These are phyloP conservation scores for Drymodes brunneopygia DNA, from an alignment of 2,113 vertebrate genomes.

Conservation along the genomic window DNA sequence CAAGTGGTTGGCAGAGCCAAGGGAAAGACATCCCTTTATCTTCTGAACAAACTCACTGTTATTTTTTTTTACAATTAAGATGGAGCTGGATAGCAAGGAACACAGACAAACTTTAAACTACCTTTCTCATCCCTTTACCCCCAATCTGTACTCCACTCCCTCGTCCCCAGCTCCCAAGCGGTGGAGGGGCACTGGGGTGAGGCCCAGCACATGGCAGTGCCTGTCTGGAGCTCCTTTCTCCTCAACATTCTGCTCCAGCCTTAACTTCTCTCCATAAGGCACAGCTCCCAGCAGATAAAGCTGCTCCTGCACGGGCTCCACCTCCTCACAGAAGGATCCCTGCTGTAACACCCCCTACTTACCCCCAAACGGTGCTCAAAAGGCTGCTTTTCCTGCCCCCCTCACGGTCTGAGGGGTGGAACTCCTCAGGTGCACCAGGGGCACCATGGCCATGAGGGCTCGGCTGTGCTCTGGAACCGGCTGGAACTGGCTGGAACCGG, in stretches of 20 bases:
- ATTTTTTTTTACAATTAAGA: background rate
- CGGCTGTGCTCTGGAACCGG: fast-evolving
- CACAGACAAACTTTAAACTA: fast-evolving
- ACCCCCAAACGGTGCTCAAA: fast-evolving
- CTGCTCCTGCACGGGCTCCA: fast-evolving
- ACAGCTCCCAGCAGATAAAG: fast-evolving
- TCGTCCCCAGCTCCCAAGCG: fast-evolving
- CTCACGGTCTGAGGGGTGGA: fast-evolving
- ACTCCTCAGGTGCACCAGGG: no score
- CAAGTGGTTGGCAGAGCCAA: background rate
- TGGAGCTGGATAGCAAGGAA: background rate
- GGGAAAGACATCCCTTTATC: fast-evolving
- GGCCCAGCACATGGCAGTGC: background rate
- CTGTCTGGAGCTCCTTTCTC: background rate
- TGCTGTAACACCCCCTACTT: fast-evolving
- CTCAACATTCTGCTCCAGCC: fast-evolving
- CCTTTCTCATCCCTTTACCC: fast-evolving
- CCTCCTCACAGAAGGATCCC: fast-evolving
- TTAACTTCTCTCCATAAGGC: fast-evolving
- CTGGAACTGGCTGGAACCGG: fast-evolving
- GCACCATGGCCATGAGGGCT: no score
- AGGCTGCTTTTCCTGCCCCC: fast-evolving
- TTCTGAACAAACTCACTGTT: fast-evolving
- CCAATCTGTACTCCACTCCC: no score
- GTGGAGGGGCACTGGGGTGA: fast-evolving